Evolutionary conservation across 1,140 invertebrate species (phyloP).

Genomic region (Telenomus remus): DNA sequence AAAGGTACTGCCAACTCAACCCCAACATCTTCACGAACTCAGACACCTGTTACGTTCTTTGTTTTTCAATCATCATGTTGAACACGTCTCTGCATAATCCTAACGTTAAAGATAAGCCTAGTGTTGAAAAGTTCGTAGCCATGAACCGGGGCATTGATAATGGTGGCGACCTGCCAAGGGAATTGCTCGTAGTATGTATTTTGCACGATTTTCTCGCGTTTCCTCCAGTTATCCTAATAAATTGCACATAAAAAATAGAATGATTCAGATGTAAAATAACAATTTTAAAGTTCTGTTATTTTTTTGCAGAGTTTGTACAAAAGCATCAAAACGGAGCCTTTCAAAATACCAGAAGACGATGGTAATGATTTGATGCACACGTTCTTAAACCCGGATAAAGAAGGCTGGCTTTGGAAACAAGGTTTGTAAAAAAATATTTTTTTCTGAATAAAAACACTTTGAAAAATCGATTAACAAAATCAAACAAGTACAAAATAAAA

Average conservation of each 20-base stretch:
- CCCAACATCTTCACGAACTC: constrained; percentile 97
- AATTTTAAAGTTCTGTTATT: constrained; percentile 46
- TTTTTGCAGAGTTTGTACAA: constrained; percentile 92
- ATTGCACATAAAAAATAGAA: no score
- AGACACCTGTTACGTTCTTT: constrained; percentile 98
- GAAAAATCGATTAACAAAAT: constrained; percentile 31
- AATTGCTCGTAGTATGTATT: constrained; percentile 34
- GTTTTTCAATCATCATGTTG: constrained; percentile 99
- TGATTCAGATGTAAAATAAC: no score
- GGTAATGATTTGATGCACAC: constrained; percentile 99
- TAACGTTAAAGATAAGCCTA: constrained; percentile 98
- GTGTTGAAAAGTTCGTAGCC: constrained; percentile 96
- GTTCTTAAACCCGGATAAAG: constrained; percentile 99
- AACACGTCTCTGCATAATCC: constrained; percentile 99
- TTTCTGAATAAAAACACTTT: constrained; percentile 13
- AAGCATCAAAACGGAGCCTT: constrained; percentile 98
- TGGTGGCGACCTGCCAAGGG: constrained; percentile 90
- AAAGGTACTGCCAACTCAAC: constrained; percentile 97
- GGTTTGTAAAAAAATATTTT: constrained; percentile 76
- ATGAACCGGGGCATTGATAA: constrained; percentile 99
- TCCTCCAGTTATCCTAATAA: no score
- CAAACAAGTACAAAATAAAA: constrained; percentile 27
- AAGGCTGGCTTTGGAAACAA: constrained; percentile 99
- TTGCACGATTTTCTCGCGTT: not conserved
- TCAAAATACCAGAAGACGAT: constrained; percentile 99